Conservation (phyloP, 2,888 invertebrate species). For the Tetranychus piercei region DNA sequence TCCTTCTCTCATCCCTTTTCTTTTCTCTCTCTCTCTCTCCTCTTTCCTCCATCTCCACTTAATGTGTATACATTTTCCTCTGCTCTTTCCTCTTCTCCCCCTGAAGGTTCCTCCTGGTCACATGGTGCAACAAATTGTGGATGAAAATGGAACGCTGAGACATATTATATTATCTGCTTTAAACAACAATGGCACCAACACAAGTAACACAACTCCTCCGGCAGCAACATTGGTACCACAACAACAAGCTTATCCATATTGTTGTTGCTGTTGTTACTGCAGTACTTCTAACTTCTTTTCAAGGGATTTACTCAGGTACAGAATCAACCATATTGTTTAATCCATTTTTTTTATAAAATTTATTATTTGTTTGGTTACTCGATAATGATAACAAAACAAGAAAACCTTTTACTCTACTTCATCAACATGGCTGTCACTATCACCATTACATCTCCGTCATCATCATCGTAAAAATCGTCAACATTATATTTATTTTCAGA, state of each 20-base stretch:
- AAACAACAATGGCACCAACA: conserved; percentile 9
- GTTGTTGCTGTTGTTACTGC: conserved; percentile 16
- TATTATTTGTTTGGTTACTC: not conserved
- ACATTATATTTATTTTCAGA: too few species aligned
- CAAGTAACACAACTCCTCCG: conserved; percentile 10
- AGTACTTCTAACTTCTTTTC: not conserved
- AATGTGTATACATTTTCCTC: not conserved
- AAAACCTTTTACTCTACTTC: too few species aligned
- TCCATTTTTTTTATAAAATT: not conserved
- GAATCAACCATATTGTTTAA: too few species aligned
- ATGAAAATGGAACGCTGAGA: conserved; percentile 67
- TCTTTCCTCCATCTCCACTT: too few species aligned
- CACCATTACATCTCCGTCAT: too few species aligned
- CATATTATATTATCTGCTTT: conserved; percentile 52
- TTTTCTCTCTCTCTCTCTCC: not conserved
- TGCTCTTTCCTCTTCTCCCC: not conserved
- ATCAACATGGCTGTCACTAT: too few species aligned
- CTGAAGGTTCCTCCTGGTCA: conserved; percentile 61
- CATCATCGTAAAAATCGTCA: too few species aligned
- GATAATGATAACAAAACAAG: too few species aligned
- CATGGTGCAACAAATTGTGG: conserved; percentile 75
- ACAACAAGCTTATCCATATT: conserved; percentile 13
- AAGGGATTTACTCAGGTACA: too few species aligned
- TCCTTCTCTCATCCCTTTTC: not conserved
- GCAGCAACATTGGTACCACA: conserved; percentile 9